These are phyloP conservation scores for Mesorhabditis belari DNA, from an alignment of 2,888 invertebrate species.

Conservation along the genomic window DNA sequence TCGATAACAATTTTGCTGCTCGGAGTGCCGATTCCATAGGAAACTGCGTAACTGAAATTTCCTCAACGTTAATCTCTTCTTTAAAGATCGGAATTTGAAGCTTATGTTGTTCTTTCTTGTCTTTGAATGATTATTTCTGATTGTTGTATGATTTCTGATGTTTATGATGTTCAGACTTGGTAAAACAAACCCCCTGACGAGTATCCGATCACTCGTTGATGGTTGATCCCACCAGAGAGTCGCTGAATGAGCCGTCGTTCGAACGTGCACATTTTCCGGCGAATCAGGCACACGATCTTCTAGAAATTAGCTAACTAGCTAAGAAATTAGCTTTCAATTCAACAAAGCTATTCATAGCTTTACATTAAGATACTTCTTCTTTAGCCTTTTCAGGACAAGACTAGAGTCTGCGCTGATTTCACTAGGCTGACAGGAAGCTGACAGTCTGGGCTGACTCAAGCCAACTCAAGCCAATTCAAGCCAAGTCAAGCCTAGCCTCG, in stretches of 20 bases:
- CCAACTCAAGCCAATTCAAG: no score
- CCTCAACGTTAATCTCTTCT: no score
- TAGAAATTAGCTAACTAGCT: constrained; percentile 14
- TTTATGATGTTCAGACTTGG: no score
- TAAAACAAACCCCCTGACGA: constrained; percentile 51
- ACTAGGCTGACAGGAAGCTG: no score
- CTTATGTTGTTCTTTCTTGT: not conserved
- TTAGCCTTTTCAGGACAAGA: no score
- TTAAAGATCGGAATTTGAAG: not conserved
- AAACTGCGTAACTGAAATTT: constrained; percentile 24
- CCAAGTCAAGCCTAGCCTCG: no score
- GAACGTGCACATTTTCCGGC: constrained; percentile 42
- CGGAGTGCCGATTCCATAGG: constrained; percentile 47
- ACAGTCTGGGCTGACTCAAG: no score
- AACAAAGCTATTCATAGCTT: no score
- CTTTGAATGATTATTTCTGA: not conserved
- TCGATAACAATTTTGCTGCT: constrained; percentile 44
- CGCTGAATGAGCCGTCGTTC: constrained; percentile 33
- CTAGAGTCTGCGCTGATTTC: no score
- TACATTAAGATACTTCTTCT: no score
- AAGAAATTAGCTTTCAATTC: no score
- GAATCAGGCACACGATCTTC: constrained; percentile 47
- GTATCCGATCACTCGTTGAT: constrained; percentile 27
- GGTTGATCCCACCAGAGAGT: constrained; percentile 52
- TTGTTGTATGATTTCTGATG: not conserved